Conservation (phyloP, 92 coral and sea anemone genomes). For the Umimayanthus chanpuru region DNA sequence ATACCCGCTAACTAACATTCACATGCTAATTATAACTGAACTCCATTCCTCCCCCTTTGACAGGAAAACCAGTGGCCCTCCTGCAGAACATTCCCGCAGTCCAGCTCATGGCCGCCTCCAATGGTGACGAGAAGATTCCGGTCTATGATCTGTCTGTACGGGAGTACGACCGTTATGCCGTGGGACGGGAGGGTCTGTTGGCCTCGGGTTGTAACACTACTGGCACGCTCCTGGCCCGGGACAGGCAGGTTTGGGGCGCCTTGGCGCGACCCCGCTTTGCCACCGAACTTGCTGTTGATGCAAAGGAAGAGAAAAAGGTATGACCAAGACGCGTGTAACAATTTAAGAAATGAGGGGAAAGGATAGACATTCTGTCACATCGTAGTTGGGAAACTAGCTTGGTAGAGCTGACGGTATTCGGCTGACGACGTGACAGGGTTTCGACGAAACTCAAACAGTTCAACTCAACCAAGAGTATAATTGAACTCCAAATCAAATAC, state of each 20-base stretch:
- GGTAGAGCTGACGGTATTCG: too few relatives aligned
- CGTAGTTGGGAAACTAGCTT: too few relatives aligned
- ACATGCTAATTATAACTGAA: too few relatives aligned
- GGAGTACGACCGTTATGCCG: constrained; percentile 89
- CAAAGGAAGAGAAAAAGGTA: constrained; percentile 7
- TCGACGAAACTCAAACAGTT: too few relatives aligned
- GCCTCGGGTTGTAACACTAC: constrained; percentile 76
- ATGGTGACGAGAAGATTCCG: constrained; percentile 55
- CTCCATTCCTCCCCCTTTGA: too few relatives aligned
- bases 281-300: background rate
- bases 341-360: background rate
- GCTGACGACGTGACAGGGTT: too few relatives aligned
- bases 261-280: constrained; percentile 58
- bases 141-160: constrained; percentile 82
- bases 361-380: too few relatives aligned
- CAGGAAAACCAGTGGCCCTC: constrained; percentile 55
- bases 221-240: constrained; percentile 56
- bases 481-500: too few relatives aligned
- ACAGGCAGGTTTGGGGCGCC: constrained; percentile 82
- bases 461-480: too few relatives aligned
- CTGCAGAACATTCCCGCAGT: constrained; percentile 56
- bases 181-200: constrained; percentile 81
- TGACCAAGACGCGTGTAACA: background rate
- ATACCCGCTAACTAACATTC: too few relatives aligned
- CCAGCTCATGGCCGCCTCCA: constrained; percentile 54